Base-by-base conservation (phyloP, 2,797 vertebrate genomes). In the Tauraco hartlaubi region DNA sequence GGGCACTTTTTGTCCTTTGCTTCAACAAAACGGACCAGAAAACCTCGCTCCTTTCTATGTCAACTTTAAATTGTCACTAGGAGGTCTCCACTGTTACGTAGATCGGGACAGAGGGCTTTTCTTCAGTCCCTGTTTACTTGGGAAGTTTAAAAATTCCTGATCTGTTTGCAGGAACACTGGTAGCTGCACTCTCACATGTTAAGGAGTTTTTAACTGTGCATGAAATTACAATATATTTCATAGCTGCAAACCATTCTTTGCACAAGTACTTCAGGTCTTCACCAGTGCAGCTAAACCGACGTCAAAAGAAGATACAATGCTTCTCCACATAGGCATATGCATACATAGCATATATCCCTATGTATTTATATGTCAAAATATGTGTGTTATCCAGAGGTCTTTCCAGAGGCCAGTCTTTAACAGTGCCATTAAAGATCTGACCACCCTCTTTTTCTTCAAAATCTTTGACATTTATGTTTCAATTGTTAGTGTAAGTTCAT, bases 291-390 rank as follows among this genome's bases (percentile, higher is more conserved):
- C 46, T 72, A 19, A 78, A 71, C 46, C 41, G 48, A 3, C 49
- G 25, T 29, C 14, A 68, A 19, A 81, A 55, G 26, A 37, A 77
- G 87, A 49, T 20, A 11, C 0, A 58, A 25, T 22, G 35, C 31
- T 31, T n/a, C 66, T 46, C 5, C 35, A 17, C 23, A 8, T 11
- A 23, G 28, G 35, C 26, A 33, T 1, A 13, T 5, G 23, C 6
- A 26, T 8, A 41, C 39, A 41, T 41, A 39, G 39, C 39, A 33
- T 15, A 35, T 35, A 35, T 35, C 35, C 35, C 35, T 35, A 10
- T 83, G 3, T 21, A 10, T 39, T 68, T 35, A 3, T 41, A 0
- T 16, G 5, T 55, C 15, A 26, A n/a, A 67, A 14, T 10, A 2
- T 12, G 8, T 4, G 7, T 78, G 41, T 62, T 85, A 20, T 77